Evolutionary conservation across 2,888 invertebrate genomes (phyloP).

Genomic region (Eubasilissa splendida): DNA sequence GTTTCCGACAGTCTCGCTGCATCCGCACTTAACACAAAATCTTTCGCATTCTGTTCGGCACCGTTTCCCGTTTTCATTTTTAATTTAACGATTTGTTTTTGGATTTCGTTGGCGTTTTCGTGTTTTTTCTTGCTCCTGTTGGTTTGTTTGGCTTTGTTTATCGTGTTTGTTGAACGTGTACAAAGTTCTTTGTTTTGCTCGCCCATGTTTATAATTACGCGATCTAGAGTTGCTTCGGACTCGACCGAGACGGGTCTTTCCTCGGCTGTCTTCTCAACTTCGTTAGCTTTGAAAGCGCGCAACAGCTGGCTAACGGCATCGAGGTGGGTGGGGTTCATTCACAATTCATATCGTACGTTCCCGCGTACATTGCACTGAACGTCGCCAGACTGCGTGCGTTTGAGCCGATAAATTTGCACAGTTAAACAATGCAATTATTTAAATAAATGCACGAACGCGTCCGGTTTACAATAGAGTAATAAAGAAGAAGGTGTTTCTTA

Average conservation of each 20-base stretch:
- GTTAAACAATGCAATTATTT: slow-evolving; percentile 5
- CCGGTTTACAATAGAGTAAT: neutral
- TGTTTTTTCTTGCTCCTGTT: slow-evolving; percentile 4
- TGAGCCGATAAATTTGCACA: neutral
- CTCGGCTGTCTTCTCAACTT: neutral
- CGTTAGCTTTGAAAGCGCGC: slow-evolving; percentile 6
- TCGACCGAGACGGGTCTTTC: too few relatives aligned
- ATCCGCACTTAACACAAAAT: neutral
- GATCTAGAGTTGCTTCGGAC: too few relatives aligned
- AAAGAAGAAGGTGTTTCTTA: neutral
- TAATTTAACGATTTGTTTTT: slow-evolving; percentile 2
- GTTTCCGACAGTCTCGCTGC: too few relatives aligned
- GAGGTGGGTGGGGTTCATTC: slow-evolving; percentile 6
- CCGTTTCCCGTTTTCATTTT: neutral
- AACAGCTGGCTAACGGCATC: slow-evolving; percentile 20
- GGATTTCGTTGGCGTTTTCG: slow-evolving; percentile 1
- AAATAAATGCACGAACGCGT: neutral
- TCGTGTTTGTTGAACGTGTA: neutral
- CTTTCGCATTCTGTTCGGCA: neutral
- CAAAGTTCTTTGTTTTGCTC: neutral
- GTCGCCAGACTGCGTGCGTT: neutral
- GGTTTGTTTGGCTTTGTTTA: slow-evolving; percentile 1
- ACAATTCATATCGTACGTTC: neutral
- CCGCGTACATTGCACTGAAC: neutral
- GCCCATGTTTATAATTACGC: neutral